A percentile compares a stretch with the other conserved stretches of the same genome.
Conservation (phyloP, 2,797 vertebrate genomes). For the Jordanella pulchra region DNA sequence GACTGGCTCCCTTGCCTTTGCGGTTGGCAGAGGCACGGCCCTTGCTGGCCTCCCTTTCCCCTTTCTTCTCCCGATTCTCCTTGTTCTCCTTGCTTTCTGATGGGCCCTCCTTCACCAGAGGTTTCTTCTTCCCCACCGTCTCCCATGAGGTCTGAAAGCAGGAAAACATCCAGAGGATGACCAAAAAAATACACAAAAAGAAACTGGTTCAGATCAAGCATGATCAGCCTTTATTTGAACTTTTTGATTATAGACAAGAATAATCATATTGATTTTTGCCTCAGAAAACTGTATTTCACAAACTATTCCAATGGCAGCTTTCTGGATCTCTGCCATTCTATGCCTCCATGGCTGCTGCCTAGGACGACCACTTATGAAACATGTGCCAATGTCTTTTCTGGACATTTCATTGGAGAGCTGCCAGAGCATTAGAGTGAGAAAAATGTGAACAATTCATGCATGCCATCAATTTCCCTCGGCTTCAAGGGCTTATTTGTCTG, state of each 20-base stretch:
- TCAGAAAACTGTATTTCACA: too few species aligned
- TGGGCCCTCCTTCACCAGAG: constrained; percentile 86
- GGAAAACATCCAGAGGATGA: background rate
- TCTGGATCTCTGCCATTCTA: too few species aligned
- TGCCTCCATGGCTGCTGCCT: too few species aligned
- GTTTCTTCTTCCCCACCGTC: constrained; percentile 96
- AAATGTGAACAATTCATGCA: too few species aligned
- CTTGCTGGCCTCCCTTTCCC: constrained; percentile 87
- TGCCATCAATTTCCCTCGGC: too few species aligned
- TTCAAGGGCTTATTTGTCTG: too few species aligned
- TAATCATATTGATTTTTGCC: background rate
- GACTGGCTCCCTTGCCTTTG: constrained; percentile 86
- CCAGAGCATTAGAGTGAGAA: too few species aligned
- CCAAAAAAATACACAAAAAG: background rate
- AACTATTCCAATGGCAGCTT: too few species aligned
- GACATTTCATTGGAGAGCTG: too few species aligned
- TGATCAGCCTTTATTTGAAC: background rate
- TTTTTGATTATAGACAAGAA: background rate
- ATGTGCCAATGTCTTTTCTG: too few species aligned
- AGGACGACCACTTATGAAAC: too few species aligned
- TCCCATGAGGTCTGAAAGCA: constrained; percentile 93
- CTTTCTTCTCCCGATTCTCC: constrained; percentile 93
- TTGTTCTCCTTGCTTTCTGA: constrained; percentile 89
- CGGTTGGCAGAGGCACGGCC: constrained; percentile 83
- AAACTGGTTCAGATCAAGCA: background rate